Evolutionary conservation across 2,888 invertebrate genomes (phyloP).

Genomic region (Meiosimyza platycephala): DNA sequence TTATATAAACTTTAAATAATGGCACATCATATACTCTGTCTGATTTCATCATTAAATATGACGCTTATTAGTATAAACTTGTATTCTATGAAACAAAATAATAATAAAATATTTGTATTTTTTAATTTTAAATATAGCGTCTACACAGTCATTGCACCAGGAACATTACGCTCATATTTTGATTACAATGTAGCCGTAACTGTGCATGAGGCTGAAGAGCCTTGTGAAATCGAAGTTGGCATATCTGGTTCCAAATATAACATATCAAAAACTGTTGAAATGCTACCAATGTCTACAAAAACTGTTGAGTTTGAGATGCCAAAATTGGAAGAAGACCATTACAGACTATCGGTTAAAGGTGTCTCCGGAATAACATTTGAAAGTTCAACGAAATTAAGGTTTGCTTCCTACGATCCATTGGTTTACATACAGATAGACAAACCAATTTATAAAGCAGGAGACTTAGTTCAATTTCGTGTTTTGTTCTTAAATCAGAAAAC

Average conservation of each 20-base stretch:
- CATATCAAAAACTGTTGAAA: conserved; percentile 76
- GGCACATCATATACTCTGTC: too few relatives aligned
- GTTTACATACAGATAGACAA: conserved; percentile 93
- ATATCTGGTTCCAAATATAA: conserved; percentile 79
- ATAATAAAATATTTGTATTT: too few relatives aligned
- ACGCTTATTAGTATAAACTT: too few relatives aligned
- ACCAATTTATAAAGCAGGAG: conserved; percentile 89
- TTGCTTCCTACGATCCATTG: conserved; percentile 76
- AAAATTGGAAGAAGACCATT: conserved; percentile 52
- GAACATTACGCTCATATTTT: conserved; percentile 83
- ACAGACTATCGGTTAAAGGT: conserved; percentile 68
- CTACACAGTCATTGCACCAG: conserved; percentile 84
- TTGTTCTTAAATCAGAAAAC: conserved; percentile 80
- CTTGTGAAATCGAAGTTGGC: conserved; percentile 74
- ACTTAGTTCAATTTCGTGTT: conserved; percentile 79
- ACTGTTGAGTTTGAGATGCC: conserved; percentile 76
- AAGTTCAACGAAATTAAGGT: conserved; percentile 78
- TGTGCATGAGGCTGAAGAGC: conserved; percentile 63
- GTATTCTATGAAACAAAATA: too few relatives aligned
- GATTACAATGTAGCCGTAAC: conserved; percentile 86
- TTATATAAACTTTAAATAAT: too few relatives aligned
- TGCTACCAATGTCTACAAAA: conserved; percentile 78
- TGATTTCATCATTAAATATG: too few relatives aligned
- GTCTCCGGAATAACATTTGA: conserved; percentile 79
- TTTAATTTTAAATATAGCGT: conserved; percentile 47